These are phyloP conservation scores for Ceyx cyanopectus DNA, from an alignment of 2,113 vertebrate genomes.

Conservation along the genomic window DNA sequence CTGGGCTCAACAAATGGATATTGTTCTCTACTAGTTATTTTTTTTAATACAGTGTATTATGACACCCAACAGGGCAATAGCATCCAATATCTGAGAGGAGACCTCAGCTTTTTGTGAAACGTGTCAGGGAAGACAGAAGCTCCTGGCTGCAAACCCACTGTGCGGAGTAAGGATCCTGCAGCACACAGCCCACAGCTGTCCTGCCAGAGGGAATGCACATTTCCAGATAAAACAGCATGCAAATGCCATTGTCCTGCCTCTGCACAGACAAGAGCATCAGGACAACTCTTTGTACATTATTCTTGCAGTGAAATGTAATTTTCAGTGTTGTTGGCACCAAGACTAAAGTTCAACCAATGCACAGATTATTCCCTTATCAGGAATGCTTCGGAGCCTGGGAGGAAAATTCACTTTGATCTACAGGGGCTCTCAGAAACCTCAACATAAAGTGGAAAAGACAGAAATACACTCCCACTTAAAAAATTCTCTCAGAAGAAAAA, in stretches of 20 bases:
- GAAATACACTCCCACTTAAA: neutral
- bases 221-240: neutral
- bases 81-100: neutral
- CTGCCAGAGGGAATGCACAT: neutral
- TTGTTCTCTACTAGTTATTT: neutral
- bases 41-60: neutral
- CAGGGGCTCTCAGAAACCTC: neutral
- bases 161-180: neutral
- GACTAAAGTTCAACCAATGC: neutral
- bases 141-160: neutral
- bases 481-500: slow-evolving; percentile 8
- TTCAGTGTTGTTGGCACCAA: neutral
- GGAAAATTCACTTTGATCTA: slow-evolving; percentile 36
- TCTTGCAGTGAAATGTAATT: slow-evolving; percentile 14
- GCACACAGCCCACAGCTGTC: fast-evolving
- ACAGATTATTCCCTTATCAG: neutral
- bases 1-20: neutral
- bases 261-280: neutral
- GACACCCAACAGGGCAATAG: neutral
- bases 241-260: neutral
- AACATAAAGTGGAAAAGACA: neutral
- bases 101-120: neutral
- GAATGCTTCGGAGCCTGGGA: neutral
- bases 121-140: neutral
- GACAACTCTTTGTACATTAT: neutral